Evolutionary conservation across 2,797 vertebrate genomes (phyloP), one percentile per base, ranked within the genome.

Genomic region (Diplodus puntazzo): DNA sequence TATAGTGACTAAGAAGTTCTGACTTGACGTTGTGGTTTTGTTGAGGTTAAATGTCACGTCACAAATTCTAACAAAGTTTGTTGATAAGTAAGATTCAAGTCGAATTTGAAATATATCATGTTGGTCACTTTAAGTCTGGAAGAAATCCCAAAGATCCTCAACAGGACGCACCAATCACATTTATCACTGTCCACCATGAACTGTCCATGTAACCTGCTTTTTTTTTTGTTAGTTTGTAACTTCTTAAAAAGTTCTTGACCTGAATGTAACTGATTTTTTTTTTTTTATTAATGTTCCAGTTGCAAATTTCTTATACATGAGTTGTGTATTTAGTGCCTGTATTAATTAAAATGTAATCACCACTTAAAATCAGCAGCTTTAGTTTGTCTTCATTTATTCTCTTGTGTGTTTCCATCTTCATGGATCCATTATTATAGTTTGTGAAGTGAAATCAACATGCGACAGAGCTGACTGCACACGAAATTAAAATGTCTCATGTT

Each of bases 331-430:
- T 58, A 73, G 34, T 82, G 77, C 69, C 57, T 80, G 54, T 54
- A 57, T 73, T 39, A 68, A 67, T 78, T 42, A 8, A 53, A 63
- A 73, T 85, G 9, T 73, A 79, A 82, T 82, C 14, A 73, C 75
- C 71, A 45, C 49, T 57, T 58, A 61, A 5, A 5, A 34, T 77
- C 12, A 5, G 21, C 50, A 61, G 25, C 65, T 80, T 68, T 65
- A 3, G 20, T 49, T 48, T 69, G 55, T 74, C 39, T 59, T 58
- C 1, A 12, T 57, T 49, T 57, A 4, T 58, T 70, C 17, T 11
- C 30, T n/a, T 25, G 3, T 2, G 11, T 9, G 21, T 62, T 59
- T 39, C 3, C 16, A 16, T 57, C 14, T 18, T 34, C 5, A 3
- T 23, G 3, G 21, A 12, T 17, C 30, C 17, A 13, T 21, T 9